Evolutionary conservation across 2,113 vertebrate genomes (phyloP).

Genomic region (Neogale vison): DNA sequence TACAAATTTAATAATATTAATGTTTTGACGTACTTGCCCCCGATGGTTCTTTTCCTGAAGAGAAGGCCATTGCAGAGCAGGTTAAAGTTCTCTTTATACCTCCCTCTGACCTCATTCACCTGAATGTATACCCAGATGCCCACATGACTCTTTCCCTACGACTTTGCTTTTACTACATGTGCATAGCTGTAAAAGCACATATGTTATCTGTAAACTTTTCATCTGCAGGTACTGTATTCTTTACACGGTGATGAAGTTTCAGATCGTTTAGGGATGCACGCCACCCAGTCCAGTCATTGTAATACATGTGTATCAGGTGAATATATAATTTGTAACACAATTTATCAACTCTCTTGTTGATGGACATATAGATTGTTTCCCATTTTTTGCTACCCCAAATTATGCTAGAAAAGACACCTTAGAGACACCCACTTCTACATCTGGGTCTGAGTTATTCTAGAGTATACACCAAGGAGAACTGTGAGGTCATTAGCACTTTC

Average conservation of each 20-base stretch:
- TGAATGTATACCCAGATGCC: not conserved
- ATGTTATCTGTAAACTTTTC: not conserved
- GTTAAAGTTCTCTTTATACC: not conserved
- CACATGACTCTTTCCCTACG: not conserved
- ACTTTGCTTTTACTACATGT: not conserved
- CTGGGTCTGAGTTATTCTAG: not conserved
- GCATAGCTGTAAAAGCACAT: not conserved
- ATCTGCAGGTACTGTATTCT: not conserved
- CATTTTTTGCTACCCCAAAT: not conserved
- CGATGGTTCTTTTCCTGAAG: not conserved
- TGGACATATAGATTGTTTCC: not conserved
- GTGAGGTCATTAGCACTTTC: not conserved
- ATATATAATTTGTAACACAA: not conserved
- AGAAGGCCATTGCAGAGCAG: not conserved
- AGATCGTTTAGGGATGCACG: not conserved
- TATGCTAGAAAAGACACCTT: not conserved
- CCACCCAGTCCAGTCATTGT: not conserved
- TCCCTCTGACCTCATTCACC: not conserved
- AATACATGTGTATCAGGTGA: not conserved
- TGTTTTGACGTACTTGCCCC: constrained; percentile 21
- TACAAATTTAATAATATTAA: constrained; percentile 37
- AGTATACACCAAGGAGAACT: not conserved
- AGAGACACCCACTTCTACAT: not conserved
- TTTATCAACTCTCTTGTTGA: not conserved
- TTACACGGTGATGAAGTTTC: not conserved